These are phyloP conservation scores for Hycleus cichorii DNA, from an alignment of 1,140 invertebrate genomes.

Conservation along the genomic window DNA sequence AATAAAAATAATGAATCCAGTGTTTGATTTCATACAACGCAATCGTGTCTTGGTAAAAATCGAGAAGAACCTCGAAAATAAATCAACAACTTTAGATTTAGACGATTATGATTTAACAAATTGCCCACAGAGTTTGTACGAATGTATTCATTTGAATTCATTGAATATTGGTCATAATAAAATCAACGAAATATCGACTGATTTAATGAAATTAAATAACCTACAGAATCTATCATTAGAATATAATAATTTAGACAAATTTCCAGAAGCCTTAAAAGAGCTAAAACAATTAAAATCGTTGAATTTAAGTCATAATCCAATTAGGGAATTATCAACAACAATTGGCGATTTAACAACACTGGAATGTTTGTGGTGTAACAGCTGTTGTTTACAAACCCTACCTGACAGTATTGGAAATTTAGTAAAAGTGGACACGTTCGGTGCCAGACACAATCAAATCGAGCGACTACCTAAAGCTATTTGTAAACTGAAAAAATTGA, in stretches of 20 bases:
- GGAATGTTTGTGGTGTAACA: constrained; percentile 67
- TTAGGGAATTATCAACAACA: constrained; percentile 56
- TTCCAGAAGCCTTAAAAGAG: constrained; percentile 50
- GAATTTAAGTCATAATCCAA: constrained; percentile 76
- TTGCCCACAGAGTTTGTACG: constrained; percentile 46
- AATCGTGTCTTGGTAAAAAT: constrained; percentile 54
- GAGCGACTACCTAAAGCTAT: constrained; percentile 46
- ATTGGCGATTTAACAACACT: constrained; percentile 65
- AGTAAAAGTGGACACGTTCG: constrained; percentile 63
- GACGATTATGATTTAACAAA: constrained; percentile 51
- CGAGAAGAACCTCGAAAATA: constrained; percentile 50
- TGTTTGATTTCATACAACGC: constrained; percentile 54
- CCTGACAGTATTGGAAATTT: constrained; percentile 64
- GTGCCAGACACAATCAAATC: constrained; percentile 53
- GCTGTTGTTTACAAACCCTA: constrained; percentile 47
- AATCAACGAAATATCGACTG: constrained; percentile 42
- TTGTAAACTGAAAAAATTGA: constrained; percentile 45
- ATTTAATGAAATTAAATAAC: constrained; percentile 34
- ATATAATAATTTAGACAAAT: constrained; percentile 60
- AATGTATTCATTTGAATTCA: constrained; percentile 47
- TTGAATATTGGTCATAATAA: constrained; percentile 53
- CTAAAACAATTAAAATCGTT: constrained; percentile 63
- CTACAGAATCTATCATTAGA: constrained; percentile 48
- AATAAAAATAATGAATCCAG: constrained; percentile 43
- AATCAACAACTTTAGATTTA: constrained; percentile 48